phyloP scores from a whole-genome alignment of 2,888 invertebrate species.

The Pyralis farinalis region DNA sequence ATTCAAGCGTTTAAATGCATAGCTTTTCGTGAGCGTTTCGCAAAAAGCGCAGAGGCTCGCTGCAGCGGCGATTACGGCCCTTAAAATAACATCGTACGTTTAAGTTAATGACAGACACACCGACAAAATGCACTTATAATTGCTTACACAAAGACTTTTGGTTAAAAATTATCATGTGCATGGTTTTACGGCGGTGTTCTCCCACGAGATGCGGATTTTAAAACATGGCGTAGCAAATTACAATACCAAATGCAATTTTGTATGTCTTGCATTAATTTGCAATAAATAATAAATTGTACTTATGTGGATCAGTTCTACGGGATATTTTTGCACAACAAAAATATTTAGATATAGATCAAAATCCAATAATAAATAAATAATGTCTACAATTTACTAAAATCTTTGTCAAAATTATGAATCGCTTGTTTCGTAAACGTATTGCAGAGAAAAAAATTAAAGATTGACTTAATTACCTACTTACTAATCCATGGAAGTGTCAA shows the following conservation, averaged over 20 bases:
- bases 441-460: too few relatives aligned
- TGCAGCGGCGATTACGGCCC: slow-evolving; percentile 72
- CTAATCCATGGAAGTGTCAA: too few relatives aligned
- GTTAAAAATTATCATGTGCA: slow-evolving; percentile 71
- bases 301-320: too few relatives aligned
- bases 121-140: slow-evolving; percentile 79
- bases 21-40: slow-evolving; percentile 72
- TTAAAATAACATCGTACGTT: slow-evolving; percentile 81
- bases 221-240: slow-evolving; percentile 15
- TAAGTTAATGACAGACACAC: slow-evolving; percentile 79
- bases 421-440: too few relatives aligned
- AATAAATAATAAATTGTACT: too few relatives aligned
- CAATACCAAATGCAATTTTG: slow-evolving; percentile 2
- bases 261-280: neutral
- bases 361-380: too few relatives aligned
- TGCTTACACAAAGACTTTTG: slow-evolving; percentile 76
- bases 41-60: slow-evolving; percentile 63
- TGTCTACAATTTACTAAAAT: too few relatives aligned
- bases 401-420: too few relatives aligned
- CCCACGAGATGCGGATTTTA: slow-evolving; percentile 39
- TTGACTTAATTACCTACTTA: too few relatives aligned
- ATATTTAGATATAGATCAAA: too few relatives aligned
- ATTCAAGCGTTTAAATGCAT: slow-evolving; percentile 80
- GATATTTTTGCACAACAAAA: too few relatives aligned
- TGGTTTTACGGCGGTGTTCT: slow-evolving; percentile 48